phyloP scores from a whole-genome alignment of 1,140 invertebrate species.

The Metopolophium dirhodum region DNA sequence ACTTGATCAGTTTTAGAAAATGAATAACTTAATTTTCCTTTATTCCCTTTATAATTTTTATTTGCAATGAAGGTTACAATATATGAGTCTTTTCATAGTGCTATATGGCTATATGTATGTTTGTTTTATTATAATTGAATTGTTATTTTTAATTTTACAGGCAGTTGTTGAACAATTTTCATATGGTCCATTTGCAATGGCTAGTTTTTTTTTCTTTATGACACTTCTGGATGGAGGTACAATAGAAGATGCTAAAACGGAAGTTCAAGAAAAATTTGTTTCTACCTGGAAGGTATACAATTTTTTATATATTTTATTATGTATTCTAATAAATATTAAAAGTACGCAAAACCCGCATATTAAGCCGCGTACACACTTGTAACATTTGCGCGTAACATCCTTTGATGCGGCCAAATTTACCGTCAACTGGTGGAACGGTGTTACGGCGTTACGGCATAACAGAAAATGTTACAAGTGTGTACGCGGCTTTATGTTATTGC shows the following conservation, averaged over 20 bases:
- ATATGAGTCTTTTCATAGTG: background rate
- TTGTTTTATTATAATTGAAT: background rate
- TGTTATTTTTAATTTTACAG: conserved; percentile 65
- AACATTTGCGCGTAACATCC: too few relatives aligned
- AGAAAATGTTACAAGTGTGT: too few relatives aligned
- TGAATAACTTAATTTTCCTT: too few relatives aligned
- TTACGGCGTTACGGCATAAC: too few relatives aligned
- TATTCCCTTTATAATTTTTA: background rate
- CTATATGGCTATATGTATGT: background rate
- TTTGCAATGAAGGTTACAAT: background rate
- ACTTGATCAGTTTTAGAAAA: background rate
- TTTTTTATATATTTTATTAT: background rate
- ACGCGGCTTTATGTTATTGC: background rate
- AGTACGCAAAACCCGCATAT: background rate
- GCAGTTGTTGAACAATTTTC: conserved; percentile 81
- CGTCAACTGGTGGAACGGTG: too few relatives aligned
- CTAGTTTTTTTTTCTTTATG: conserved; percentile 82
- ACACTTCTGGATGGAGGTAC: conserved; percentile 77
- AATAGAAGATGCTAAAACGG: conserved; percentile 70
- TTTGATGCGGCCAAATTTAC: too few relatives aligned
- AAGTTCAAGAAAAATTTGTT: conserved; percentile 77
- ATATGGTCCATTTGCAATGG: conserved; percentile 80
- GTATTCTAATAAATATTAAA: background rate
- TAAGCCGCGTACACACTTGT: too few relatives aligned
- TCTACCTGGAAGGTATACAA: conserved; percentile 79